Percentiles rank a stretch among this genome's conserved stretches.
phyloP scores from a whole-genome alignment of 2,797 vertebrate genomes.

The Astyanax mexicanus region DNA sequence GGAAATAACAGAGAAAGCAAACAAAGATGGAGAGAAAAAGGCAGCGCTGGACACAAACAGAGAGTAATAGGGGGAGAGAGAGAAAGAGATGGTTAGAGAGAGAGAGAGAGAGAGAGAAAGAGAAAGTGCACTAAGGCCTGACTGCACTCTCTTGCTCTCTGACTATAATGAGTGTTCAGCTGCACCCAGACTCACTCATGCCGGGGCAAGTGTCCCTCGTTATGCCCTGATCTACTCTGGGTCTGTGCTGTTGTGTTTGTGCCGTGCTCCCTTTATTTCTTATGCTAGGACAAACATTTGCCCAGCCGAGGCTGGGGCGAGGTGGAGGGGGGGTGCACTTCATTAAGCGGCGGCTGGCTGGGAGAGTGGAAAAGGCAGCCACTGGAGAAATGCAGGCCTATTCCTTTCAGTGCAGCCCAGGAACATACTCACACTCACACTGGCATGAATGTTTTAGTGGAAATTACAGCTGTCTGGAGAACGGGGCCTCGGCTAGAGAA shows the following conservation, averaged over 20 bases:
- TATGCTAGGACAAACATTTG: slow-evolving; percentile 76
- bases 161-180: slow-evolving; percentile 76
- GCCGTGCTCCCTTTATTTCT: slow-evolving; percentile 66
- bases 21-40: slow-evolving; percentile 14
- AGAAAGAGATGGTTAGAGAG: slow-evolving; percentile 25
- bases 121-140: slow-evolving; percentile 58
- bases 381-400: slow-evolving; percentile 65
- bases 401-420: slow-evolving; percentile 71
- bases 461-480: slow-evolving; percentile 77
- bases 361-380: slow-evolving; percentile 73
- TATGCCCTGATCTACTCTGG: slow-evolving; percentile 72
- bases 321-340: slow-evolving; percentile 51
- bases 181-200: slow-evolving; percentile 63
- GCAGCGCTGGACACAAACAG: slow-evolving; percentile 6
- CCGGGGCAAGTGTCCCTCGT: slow-evolving; percentile 70
- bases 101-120: neutral
- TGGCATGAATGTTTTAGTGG: slow-evolving; percentile 77
- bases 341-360: slow-evolving; percentile 73
- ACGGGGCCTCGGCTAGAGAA: slow-evolving; percentile 61
- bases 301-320: slow-evolving; percentile 66
- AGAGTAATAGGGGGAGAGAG: neutral
- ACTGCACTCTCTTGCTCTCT: slow-evolving; percentile 69
- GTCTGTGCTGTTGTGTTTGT: slow-evolving; percentile 69
- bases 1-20: neutral
- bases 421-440: slow-evolving; percentile 76